Base-by-base conservation (phyloP, 1,140 invertebrate species). In the Micrasema minimum region DNA sequence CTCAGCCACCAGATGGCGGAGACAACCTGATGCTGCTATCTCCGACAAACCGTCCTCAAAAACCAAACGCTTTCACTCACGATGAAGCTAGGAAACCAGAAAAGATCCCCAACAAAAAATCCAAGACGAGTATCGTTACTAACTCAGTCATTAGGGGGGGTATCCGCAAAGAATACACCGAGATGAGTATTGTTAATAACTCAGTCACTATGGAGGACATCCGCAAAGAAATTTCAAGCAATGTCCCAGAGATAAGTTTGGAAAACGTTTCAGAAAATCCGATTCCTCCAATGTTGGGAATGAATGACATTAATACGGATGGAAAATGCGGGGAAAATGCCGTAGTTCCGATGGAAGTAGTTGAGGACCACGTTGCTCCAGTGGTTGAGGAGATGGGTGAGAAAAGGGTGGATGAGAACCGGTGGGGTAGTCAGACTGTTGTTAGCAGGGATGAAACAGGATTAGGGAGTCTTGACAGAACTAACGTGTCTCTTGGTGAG, bases 391-490 rank as follows among this genome's bases (percentile, higher is more conserved):
- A n/a, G n/a, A n/a, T n/a, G n/a, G n/a, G n/a, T 45, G n/a, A 45
- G 9, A 14, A 14, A 45, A 14, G n/a, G n/a, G 11, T 23, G n/a
- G 6, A 12, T 23, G 20, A 0, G 9, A 51, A 51, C 2, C 18
- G 50, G 12, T 11, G 11, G 12, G 10, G 31, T 31, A 18, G 23
- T n/a, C 14, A 57, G 4, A n/a, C n/a, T n/a, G n/a, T n/a, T n/a
- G n/a, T n/a, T n/a, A 57, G 31, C 12, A 6, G 1, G 12, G 18
- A 57, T 37, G 53, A 57, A 37, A 57, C 53, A 31, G 53, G 53
- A 37, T 57, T 57, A 31, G 53, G 53, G 6, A 57, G 53, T 16
- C 10, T 57, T 11, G 53, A 57, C 20, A 14, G 53, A 14, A 57
- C 53, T 10, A 38, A 10, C 7, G 53, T 57, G n/a, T 57, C 53